phyloP scores from a whole-genome alignment of 2,797 vertebrate species.

The Balearica regulorum region DNA sequence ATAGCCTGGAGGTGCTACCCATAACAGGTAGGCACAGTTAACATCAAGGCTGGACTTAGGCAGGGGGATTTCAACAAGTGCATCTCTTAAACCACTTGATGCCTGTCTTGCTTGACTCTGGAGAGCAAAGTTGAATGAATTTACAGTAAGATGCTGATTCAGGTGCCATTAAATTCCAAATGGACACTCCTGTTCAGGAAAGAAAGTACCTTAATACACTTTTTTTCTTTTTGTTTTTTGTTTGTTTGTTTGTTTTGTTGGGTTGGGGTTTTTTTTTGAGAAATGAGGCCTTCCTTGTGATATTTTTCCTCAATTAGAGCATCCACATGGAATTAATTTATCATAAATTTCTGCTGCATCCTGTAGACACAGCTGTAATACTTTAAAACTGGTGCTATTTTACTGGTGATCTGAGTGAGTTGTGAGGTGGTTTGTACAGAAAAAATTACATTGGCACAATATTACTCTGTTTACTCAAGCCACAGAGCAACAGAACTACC shows the following conservation, averaged over 20 bases:
- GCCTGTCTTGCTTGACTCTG: background rate
- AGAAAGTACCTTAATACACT: background rate
- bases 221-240: no score
- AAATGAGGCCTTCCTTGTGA: background rate
- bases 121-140: background rate
- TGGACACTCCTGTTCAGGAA: background rate
- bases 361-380: background rate
- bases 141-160: background rate
- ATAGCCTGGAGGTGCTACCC: background rate
- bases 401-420: background rate
- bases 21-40: background rate
- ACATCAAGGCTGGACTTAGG: background rate
- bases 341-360: background rate
- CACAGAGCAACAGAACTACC: background rate
- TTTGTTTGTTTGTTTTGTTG: no score
- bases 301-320: background rate
- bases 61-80: background rate
- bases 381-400: background rate
- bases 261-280: background rate
- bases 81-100: background rate
- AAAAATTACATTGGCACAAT: background rate
- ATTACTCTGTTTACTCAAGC: background rate
- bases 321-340: background rate
- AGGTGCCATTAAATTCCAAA: background rate
- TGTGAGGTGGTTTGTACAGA: background rate